Evolutionary conservation across 2,113 vertebrate species (phyloP).

Genomic region (Macrotis lagotis): DNA sequence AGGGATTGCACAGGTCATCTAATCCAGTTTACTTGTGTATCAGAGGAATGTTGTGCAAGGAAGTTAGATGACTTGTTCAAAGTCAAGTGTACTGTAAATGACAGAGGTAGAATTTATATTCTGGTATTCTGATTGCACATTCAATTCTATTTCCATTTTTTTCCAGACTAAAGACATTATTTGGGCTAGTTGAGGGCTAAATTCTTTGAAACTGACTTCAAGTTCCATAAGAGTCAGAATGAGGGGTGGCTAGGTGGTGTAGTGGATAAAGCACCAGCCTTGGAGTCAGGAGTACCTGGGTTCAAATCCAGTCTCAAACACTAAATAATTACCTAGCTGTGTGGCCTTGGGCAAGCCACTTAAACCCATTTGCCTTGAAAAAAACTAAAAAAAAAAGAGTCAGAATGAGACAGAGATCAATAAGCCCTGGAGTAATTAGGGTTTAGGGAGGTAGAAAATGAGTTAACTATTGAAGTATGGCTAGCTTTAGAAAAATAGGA

Average conservation of each 20-base stretch:
- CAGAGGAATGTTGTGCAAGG: neutral
- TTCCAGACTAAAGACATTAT: neutral
- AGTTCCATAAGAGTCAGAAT: neutral
- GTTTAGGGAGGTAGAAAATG: neutral
- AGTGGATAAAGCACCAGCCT: too few species aligned
- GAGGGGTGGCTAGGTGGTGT: too few species aligned
- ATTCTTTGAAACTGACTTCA: neutral
- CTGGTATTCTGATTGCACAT: neutral
- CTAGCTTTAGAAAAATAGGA: neutral
- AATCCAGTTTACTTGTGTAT: neutral
- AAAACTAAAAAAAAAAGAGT: too few species aligned
- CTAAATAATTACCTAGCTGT: too few species aligned
- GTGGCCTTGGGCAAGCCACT: too few species aligned
- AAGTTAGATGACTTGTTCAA: neutral
- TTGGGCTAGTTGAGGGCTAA: neutral
- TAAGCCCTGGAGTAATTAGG: neutral
- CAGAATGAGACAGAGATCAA: neutral
- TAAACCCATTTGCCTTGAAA: too few species aligned
- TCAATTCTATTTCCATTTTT: neutral
- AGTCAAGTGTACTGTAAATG: neutral
- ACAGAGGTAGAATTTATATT: neutral
- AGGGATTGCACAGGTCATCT: neutral
- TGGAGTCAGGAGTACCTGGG: too few species aligned
- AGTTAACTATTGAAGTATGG: neutral
- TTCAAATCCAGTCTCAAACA: too few species aligned